These are phyloP conservation scores for Nasalis larvatus DNA, from an alignment of 2,113 vertebrate species.

Conservation along the genomic window DNA sequence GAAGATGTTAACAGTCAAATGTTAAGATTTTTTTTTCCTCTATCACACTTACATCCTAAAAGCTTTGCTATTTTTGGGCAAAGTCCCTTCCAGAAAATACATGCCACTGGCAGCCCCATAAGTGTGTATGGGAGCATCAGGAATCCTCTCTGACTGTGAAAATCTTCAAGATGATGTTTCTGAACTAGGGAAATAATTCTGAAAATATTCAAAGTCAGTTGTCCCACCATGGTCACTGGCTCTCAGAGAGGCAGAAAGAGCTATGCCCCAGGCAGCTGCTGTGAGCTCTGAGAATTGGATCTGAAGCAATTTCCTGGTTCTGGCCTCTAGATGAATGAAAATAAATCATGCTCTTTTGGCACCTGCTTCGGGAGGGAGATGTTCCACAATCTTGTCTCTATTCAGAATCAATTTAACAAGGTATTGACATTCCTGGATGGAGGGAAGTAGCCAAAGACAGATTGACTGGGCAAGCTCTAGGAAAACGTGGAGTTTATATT, in stretches of 20 bases:
- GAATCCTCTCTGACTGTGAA: neutral
- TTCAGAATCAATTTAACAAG: neutral
- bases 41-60: neutral
- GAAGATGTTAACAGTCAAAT: neutral
- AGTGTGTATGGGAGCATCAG: neutral
- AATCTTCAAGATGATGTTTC: neutral
- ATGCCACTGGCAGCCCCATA: neutral
- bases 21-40: neutral
- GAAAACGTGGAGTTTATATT: neutral
- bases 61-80: neutral
- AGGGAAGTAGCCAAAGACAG: neutral
- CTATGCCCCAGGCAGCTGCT: no score
- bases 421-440: neutral
- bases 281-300: neutral
- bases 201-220: neutral
- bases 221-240: neutral
- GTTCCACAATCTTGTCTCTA: neutral
- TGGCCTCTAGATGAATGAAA: neutral
- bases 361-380: neutral
- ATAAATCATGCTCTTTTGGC: conserved; percentile 42
- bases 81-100: neutral
- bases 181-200: neutral
- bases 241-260: neutral
- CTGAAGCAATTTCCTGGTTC: neutral
- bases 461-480: neutral